Evolutionary conservation across 30 jellyfish, hydroid and myxozoan genomes (phyloP), one percentile per base, ranked within the genome.

Genomic region (Chrysaora quinquecirrha): DNA sequence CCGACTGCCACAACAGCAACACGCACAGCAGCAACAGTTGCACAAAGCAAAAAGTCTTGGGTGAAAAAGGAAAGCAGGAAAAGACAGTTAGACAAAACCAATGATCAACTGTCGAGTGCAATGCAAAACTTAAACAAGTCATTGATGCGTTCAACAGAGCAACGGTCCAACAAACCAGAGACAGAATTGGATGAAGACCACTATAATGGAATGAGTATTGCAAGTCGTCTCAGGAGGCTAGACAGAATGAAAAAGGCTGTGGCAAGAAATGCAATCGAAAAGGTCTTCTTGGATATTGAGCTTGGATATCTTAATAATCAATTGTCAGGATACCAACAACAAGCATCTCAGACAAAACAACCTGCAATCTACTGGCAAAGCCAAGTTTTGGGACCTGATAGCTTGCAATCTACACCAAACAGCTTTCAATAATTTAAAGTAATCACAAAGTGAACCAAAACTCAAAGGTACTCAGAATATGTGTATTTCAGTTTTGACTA

Each of bases 21-120:
- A n/a, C n/a, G n/a, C n/a, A 11, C 48, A 71, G 65, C 64, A 71
- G 70, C 22, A 43, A 34, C 48, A n/a, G 83, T 25, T 18, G 70
- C 43, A 20, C 21, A 29, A 71, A 34, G 31, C 10, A 34, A 21
- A 71, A 71, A 71, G 80, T 60, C 60, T 38, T 25, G 52, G 80
- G 63, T 68, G 80, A 68, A 68, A n/a, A 68, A 34, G 33, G 80
- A 71, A 71, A 33, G 83, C 18, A 47, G 71, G 34, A 69, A 76
- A 58, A 60, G 87, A 67, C 76, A 30, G 34, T 27, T 54, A 25
- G 87, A 31, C 24, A 76, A 61, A 52, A 58, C 66, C 47, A 27
- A 30, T 21, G 62, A 25, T 35, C 31, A 74, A 74, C 20, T 74
- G 67, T 30, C 77, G 3, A 22, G 30, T 23, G 64, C 68, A 6